phyloP scores from a whole-genome alignment of 2,888 invertebrate species.

The Pachymerium ferrugineum region DNA sequence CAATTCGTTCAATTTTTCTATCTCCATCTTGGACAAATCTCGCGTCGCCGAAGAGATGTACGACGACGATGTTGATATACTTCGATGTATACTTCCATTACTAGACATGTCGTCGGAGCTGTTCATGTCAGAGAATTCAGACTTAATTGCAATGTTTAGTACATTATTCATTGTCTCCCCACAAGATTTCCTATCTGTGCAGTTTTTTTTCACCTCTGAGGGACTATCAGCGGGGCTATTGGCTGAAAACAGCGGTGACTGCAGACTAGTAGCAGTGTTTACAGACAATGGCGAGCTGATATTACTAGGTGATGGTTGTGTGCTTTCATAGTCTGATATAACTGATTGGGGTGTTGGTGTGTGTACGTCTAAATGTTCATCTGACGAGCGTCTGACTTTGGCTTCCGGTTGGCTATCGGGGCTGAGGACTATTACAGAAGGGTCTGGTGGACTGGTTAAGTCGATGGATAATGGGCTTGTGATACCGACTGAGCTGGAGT shows the following conservation, averaged over 20 bases:
- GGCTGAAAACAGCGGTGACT: neutral
- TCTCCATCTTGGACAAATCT: conserved; percentile 72
- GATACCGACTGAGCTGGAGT: neutral
- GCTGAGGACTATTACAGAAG: neutral
- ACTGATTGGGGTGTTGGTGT: neutral
- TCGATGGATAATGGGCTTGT: neutral
- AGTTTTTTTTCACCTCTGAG: neutral
- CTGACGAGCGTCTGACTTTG: neutral
- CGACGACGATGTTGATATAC: neutral
- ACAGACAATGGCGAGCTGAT: neutral
- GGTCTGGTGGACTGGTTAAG: neutral
- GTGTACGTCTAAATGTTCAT: neutral
- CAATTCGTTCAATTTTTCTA: conserved; percentile 74
- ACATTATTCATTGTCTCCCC: conserved; percentile 61
- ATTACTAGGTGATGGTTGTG: neutral
- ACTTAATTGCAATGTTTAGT: conserved; percentile 74
- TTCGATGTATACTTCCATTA: too few species aligned
- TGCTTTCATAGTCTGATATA: conserved; percentile 25
- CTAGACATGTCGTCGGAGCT: conserved; percentile 46
- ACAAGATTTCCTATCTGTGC: neutral
- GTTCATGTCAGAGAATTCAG: conserved; percentile 66
- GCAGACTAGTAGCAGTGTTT: neutral
- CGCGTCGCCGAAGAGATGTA: conserved; percentile 42
- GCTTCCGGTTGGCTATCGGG: neutral
- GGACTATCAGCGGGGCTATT: neutral